These are phyloP conservation scores for Echeneis naucrates DNA, from an alignment of 2,797 vertebrate species.

Conservation along the genomic window DNA sequence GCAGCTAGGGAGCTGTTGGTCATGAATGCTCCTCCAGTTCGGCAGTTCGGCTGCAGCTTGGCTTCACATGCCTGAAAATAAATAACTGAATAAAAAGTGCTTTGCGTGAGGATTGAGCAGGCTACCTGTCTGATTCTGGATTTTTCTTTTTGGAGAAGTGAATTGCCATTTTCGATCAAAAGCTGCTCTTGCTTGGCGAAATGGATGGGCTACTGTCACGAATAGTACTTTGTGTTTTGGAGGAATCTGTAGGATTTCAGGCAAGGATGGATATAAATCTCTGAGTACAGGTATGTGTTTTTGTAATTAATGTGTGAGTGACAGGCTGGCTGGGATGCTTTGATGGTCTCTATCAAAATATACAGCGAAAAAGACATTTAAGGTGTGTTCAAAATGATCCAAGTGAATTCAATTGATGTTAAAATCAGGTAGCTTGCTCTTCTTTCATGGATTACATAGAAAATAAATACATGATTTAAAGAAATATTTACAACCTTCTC, in stretches of 20 bases:
- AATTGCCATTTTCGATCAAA: conserved; percentile 33
- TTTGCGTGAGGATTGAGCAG: conserved; percentile 14
- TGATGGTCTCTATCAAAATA: too few species aligned
- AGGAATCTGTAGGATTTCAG: conserved; percentile 27
- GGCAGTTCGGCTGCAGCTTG: conserved; percentile 31
- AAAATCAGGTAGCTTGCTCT: too few species aligned
- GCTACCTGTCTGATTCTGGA: conserved; percentile 23
- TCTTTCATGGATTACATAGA: neutral
- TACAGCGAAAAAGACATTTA: too few species aligned
- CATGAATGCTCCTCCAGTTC: conserved; percentile 68
- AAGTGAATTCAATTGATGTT: too few species aligned
- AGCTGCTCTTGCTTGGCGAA: conserved; percentile 26
- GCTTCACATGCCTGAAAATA: conserved; percentile 46
- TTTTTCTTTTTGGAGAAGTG: conserved; percentile 32
- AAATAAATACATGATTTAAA: too few species aligned
- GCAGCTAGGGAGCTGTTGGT: conserved; percentile 64
- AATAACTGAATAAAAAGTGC: too few species aligned
- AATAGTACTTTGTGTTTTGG: conserved; percentile 38
- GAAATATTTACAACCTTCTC: neutral
- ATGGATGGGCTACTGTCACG: conserved; percentile 27
- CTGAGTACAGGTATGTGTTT: neutral
- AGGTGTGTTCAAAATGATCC: neutral
- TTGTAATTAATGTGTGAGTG: neutral
- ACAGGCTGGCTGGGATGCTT: neutral
- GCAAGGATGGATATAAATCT: conserved; percentile 12